phyloP scores from a whole-genome alignment of 2,797 vertebrate genomes.

The Helostoma temminkii region DNA sequence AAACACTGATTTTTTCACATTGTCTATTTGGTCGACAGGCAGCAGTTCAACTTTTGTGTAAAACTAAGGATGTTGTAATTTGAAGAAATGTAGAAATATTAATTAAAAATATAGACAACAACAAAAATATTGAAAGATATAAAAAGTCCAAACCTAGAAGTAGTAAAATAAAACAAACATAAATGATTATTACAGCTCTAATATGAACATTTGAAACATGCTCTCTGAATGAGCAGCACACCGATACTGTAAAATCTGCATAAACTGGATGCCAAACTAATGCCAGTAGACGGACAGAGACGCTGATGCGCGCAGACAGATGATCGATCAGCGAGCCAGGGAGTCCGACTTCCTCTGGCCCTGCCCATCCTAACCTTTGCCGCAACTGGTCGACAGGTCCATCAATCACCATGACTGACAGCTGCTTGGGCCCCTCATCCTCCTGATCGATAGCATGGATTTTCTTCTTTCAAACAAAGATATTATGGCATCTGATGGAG shows the following conservation, averaged over 20 bases:
- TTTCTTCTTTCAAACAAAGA: conserved; percentile 58
- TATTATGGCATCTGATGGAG: conserved; percentile 75
- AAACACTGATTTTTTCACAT: too few relatives aligned
- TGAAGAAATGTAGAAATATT: too few relatives aligned
- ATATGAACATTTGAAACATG: too few relatives aligned
- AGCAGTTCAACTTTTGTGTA: too few relatives aligned
- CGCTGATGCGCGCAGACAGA: conserved; percentile 35
- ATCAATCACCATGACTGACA: conserved; percentile 77
- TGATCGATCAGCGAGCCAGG: conserved; percentile 38
- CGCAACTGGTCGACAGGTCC: conserved; percentile 68
- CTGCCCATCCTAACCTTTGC: conserved; percentile 59
- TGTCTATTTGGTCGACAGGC: too few relatives aligned
- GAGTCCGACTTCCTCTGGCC: conserved; percentile 47
- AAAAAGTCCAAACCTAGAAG: too few relatives aligned
- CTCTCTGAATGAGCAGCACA: not conserved
- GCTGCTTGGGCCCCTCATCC: conserved; percentile 56
- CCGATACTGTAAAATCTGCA: conserved; percentile 11
- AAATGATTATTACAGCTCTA: too few relatives aligned
- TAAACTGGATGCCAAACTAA: conserved; percentile 48
- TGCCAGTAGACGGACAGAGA: conserved; percentile 28
- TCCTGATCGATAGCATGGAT: conserved; percentile 77
- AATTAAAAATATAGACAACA: too few relatives aligned
- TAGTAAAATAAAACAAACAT: not conserved
- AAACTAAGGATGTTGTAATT: too few relatives aligned
- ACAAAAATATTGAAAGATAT: too few relatives aligned